Base-by-base conservation (phyloP, 1,140 invertebrate species). In the Formica exsecta region DNA sequence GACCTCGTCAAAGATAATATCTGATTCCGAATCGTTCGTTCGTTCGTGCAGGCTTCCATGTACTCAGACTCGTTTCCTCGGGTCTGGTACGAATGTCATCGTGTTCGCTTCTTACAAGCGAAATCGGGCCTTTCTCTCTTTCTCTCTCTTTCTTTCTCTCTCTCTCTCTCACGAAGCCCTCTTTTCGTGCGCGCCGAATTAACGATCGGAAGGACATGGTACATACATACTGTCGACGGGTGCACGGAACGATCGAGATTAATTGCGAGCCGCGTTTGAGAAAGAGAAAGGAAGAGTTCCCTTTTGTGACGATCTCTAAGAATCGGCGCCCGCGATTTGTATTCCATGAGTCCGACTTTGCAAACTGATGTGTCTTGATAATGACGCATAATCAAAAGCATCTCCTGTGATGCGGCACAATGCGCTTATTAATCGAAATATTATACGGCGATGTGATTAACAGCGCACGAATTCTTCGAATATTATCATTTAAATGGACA, bases 1-100 rank as follows among this genome's bases (percentile, higher is more conserved):
- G 87, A 71, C 87, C 93, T 94, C 92, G 92, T 94, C 93, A 94
- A 91, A 93, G 94, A 94, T 94, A 94, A 93, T 93, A 94, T 94
- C 94, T 94, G 94, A 94, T 94, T 94, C 92, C 91, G 92, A 94
- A 93, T 92, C 92, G 92, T 89, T 89, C 92, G 87, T 89, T 64
- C 68, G 48, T 76, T 68, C 89, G 89, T 91, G 88, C 91, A 92
- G 85, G 89, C 91, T 92, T 92, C 90, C 88, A 92, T 92, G 90
- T 92, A 92, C 76, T 81, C 87, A 77, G 84, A 87, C 87, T 91
- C 87, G 91, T 89, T 91, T 89, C 80, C 87, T 91, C 87, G 89
- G 73, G 87, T 89, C 87, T 70, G 32, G 88, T 90, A 90, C 86
- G 89, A 90, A 91, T 91, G 89, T 91, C 89, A 91, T 91, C 89